Conservation (phyloP, 2,888 invertebrate species). For the Sesamia inferens region DNA sequence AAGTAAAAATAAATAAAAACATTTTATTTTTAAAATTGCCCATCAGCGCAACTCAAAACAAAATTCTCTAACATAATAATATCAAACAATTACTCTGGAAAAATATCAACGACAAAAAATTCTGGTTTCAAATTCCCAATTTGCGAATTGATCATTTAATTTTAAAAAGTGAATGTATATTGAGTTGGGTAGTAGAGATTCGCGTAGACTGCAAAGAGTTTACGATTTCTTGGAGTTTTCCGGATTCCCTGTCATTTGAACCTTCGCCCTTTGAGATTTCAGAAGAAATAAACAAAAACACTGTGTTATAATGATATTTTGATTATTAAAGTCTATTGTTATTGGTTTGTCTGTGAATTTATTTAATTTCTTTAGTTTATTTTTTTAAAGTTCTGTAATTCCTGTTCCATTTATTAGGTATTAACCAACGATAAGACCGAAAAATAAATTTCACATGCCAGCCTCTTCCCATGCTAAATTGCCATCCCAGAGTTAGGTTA, state of each 20-base stretch:
- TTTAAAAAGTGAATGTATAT: conserved; percentile 15
- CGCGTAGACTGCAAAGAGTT: conserved; percentile 16
- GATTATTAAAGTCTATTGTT: neutral
- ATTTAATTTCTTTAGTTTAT: too few relatives aligned
- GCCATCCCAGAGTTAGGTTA: too few relatives aligned
- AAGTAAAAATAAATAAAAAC: neutral
- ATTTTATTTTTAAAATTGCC: neutral
- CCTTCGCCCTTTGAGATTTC: conserved; percentile 30
- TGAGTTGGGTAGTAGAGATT: conserved; percentile 22
- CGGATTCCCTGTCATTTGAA: neutral
- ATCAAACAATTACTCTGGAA: conserved; percentile 9
- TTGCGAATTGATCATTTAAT: conserved; percentile 50
- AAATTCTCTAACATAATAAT: neutral
- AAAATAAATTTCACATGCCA: neutral
- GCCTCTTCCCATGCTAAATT: too few relatives aligned
- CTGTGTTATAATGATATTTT: neutral
- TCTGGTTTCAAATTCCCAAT: conserved; percentile 54
- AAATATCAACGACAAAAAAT: conserved; percentile 16
- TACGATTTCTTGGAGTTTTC: conserved; percentile 12
- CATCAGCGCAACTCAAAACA: neutral
- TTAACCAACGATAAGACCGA: neutral
- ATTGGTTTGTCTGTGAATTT: neutral
- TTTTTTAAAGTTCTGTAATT: neutral
- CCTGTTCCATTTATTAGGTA: too few relatives aligned
- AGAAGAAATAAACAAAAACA: neutral